Base-by-base conservation (phyloP, 2,113 vertebrate species). In the Ictidomys tridecemlineatus region DNA sequence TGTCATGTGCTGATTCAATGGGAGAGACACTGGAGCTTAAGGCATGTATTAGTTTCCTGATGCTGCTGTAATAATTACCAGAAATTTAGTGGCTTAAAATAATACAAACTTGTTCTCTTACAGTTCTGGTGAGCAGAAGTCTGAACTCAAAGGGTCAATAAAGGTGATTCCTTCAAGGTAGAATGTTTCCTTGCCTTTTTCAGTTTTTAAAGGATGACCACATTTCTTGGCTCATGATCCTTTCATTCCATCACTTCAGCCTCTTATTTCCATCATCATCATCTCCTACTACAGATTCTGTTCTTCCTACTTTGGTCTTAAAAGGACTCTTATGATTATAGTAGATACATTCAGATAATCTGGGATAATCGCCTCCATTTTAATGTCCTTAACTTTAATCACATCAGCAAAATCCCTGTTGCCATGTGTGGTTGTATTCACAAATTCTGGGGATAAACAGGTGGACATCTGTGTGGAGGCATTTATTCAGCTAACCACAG, bases 301-400 rank as follows among this genome's bases (percentile, higher is more conserved):
- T 45, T 65, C 34, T 14, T 58, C 16, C 53, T 34, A 85, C 3
- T 5, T n/a, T 6, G 24, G 37, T 85, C 65, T 94, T 61, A 86
- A 67, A 94, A 95, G 8, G 20, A 17, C 5, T 13, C 7, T 70
- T 83, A 78, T 82, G 58, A 90, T 85, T 42, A 61, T 30, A n/a
- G 51, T 37, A 22, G n/a, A 30, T 67, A 10, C 9, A 87, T 24
- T 86, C 37, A 5, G 14, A 95, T 56, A 90, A 90, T 48, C 1
- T 7, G 34, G 30, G 37, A 56, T 56, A 89, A 79, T 32, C 13
- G 56, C 24, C 12, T 16, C 22, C 11, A 95, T 89, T 39, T 95
- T 53, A 91, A 30, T 82, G 14, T 51, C 34, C 20, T 94, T 91
- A 88, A 94, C 10, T 69, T 88, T 93, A 97, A 69, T 48, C 58